Base-by-base conservation (phyloP, 2,888 invertebrate species). In the Melitaea athalia region DNA sequence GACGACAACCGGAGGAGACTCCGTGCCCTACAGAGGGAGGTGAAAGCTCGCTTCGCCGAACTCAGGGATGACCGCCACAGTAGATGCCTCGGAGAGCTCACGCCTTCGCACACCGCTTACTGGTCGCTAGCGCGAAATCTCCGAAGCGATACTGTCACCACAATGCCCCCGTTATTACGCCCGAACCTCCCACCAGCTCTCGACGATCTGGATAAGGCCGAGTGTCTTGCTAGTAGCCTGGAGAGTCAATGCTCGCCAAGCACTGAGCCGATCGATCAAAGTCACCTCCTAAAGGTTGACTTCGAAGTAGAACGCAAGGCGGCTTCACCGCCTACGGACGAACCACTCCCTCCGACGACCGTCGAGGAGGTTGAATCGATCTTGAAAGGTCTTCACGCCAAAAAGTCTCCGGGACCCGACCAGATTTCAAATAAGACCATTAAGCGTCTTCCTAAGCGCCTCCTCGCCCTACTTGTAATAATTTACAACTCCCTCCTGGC, bases 211-310 rank as follows among this genome's bases (percentile, higher is more conserved):
- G 45, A 5, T 24, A 24, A 24, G 24, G 24, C 24, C 24, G 24
- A 24, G 24, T 24, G 24, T 24, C 24, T 24, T 24, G 71, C 69
- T 3, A 69, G 69, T 43, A 64, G 57, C 10, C 14, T 71, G 0
- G 63, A 71, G 60, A 12, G 42, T 31, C 69, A 73, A 59, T 69
- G 63, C 15, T 43, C 59, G 5, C 64, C 42, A 0, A 68, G 66
- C 24, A 45, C 45, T 6, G 49, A 59, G 0, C 67, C 43, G 8
- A 17, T 42, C 3, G 64, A 62, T 42, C 45, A 42, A 17, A 7
- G 3, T 1, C 70, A 70, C 47, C 59, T 67, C 4, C n/a, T 12
- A 11, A 15, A 12, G 38, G 64, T 67, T 1, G 17, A 61, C 1
- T n/a, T 1, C 11, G 55, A n/a, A 15, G 57, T 64, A 7, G 50